These are phyloP conservation scores for Heliconius aoede DNA, from an alignment of 2,888 invertebrate species.

Conservation along the genomic window DNA sequence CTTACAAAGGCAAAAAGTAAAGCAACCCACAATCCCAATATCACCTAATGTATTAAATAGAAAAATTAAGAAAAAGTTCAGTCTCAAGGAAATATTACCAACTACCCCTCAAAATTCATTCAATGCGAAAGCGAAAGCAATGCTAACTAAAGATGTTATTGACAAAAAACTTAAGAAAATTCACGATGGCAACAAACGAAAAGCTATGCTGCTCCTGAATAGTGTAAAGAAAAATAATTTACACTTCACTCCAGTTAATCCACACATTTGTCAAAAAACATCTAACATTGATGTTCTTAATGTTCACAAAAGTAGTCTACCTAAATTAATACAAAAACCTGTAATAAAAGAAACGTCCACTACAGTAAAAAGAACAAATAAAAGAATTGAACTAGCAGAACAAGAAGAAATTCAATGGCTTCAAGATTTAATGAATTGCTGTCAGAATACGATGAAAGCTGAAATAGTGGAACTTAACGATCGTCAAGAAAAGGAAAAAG, in stretches of 20 bases:
- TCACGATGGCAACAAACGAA: constrained; percentile 70
- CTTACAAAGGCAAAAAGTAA: constrained; percentile 62
- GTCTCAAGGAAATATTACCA: constrained; percentile 32
- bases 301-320: constrained; percentile 51
- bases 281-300: constrained; percentile 59
- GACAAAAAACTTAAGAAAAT: constrained; percentile 66
- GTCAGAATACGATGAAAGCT: constrained; percentile 69
- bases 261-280: constrained; percentile 59
- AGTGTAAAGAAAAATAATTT: constrained; percentile 61
- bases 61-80: constrained; percentile 54
- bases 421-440: constrained; percentile 75
- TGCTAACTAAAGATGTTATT: constrained; percentile 69
- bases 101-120: constrained; percentile 64
- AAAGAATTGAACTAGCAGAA: constrained; percentile 73
- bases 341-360: constrained; percentile 78
- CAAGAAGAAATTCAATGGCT: constrained; percentile 80
- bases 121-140: constrained; percentile 57
- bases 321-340: constrained; percentile 54
- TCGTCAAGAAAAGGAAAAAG: constrained; percentile 74
- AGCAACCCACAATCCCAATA: constrained; percentile 66
- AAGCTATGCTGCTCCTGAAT: constrained; percentile 62
- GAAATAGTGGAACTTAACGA: constrained; percentile 74
- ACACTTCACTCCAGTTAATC: constrained; percentile 64
- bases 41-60: constrained; percentile 67
- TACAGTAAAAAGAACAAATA: constrained; percentile 80